Evolutionary conservation across 2,797 vertebrate genomes (phyloP).

Genomic region (Limnodromus scolopaceus): DNA sequence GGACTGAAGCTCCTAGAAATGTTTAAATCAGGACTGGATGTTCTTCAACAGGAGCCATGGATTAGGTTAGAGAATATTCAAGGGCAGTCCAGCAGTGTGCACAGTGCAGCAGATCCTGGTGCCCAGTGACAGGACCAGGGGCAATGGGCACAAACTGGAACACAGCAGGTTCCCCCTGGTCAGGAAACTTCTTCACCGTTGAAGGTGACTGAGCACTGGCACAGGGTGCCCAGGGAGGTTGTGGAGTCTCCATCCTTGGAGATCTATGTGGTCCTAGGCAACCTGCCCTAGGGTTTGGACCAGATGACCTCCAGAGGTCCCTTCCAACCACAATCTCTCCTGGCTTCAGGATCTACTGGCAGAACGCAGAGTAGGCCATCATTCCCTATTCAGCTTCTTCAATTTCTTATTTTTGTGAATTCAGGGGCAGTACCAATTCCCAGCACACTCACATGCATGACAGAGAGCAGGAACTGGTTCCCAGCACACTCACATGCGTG

Average conservation of each 20-base stretch:
- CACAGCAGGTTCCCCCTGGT: fast-evolving
- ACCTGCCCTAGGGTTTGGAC: background rate
- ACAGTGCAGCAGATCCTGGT: background rate
- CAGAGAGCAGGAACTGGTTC: too few species aligned
- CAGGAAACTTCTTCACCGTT: background rate
- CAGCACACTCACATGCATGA: background rate
- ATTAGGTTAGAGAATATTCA: background rate
- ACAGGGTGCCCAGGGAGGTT: background rate
- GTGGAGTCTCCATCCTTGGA: background rate
- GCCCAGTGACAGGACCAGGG: background rate
- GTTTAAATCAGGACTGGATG: background rate
- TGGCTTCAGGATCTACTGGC: background rate
- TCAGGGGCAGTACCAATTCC: background rate
- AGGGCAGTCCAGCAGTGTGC: background rate
- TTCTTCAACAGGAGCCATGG: background rate
- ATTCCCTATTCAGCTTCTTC: background rate
- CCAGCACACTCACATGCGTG: background rate
- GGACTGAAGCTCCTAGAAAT: background rate
- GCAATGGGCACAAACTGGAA: background rate
- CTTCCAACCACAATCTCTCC: background rate
- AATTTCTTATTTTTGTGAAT: background rate
- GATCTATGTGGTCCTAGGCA: background rate
- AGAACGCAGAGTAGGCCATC: background rate
- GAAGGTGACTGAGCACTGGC: background rate
- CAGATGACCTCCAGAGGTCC: background rate